Percentiles rank a stretch among this genome's conserved stretches.
These are phyloP conservation scores for Cabera pusaria DNA, from an alignment of 2,888 invertebrate genomes.

Conservation along the genomic window DNA sequence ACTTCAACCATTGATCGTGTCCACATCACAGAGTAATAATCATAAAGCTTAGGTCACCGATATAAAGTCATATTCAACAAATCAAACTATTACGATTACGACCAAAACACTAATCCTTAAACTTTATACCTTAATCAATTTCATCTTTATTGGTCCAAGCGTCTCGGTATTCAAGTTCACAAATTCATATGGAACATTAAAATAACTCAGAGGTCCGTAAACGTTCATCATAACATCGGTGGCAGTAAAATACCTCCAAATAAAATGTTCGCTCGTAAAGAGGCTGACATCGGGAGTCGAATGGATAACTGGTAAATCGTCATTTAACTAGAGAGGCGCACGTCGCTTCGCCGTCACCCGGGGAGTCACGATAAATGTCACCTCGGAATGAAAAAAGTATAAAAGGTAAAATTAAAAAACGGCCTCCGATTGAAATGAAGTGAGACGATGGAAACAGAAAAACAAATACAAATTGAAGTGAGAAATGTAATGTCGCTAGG, in stretches of 20 bases:
- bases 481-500: constrained; percentile 73
- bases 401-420: constrained; percentile 58
- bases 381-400: constrained; percentile 74
- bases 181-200: constrained; percentile 66
- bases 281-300: constrained; percentile 72
- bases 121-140: constrained; percentile 60
- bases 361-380: constrained; percentile 79
- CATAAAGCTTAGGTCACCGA: constrained; percentile 18
- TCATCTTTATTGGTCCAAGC: constrained; percentile 52
- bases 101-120: constrained; percentile 31
- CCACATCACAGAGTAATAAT: constrained; percentile 11
- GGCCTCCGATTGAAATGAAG: constrained; percentile 69
- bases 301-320: constrained; percentile 75
- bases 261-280: constrained; percentile 77
- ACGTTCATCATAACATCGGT: constrained; percentile 76
- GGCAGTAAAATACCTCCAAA: constrained; percentile 76
- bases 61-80: constrained; percentile 29
- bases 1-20: no score
- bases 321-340: constrained; percentile 65
- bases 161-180: constrained; percentile 54
- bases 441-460: constrained; percentile 65
- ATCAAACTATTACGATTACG: constrained; percentile 24
- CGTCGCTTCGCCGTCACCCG: constrained; percentile 62
- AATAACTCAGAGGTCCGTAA: constrained; percentile 63
- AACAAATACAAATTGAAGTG: constrained; percentile 78